Evolutionary conservation across 1,140 invertebrate species (phyloP).

Genomic region (Trypoxylus dichotomus): DNA sequence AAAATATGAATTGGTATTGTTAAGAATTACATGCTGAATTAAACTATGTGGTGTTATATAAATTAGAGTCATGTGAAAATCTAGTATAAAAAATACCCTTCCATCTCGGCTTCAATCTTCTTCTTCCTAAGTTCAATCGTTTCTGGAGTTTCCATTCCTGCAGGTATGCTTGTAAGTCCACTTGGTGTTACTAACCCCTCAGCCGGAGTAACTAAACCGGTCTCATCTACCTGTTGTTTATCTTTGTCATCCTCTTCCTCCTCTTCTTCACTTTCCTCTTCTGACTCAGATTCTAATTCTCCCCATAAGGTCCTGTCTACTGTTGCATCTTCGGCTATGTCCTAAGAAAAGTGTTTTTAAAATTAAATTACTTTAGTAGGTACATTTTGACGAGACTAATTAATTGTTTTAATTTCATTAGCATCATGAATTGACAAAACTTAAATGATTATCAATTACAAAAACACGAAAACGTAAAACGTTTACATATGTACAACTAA

Average conservation of each 20-base stretch:
- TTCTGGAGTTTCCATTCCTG: conserved; percentile 96
- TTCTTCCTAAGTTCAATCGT: conserved; percentile 97
- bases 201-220: conserved; percentile 75
- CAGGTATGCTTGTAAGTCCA: conserved; percentile 91
- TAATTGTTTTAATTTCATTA: too few relatives aligned
- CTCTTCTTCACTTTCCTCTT: conserved; percentile 87
- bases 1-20: too few relatives aligned
- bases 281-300: conserved; percentile 94
- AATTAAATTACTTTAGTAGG: not conserved
- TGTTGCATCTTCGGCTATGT: conserved; percentile 81
- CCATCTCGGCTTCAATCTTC: conserved; percentile 96
- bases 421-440: too few relatives aligned
- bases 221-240: conserved; percentile 58
- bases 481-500: too few relatives aligned
- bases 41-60: not conserved
- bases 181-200: conserved; percentile 94
- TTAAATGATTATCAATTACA: too few relatives aligned
- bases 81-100: conserved; percentile 68
- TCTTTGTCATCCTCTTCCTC: conserved; percentile 79
- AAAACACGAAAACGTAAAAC: too few relatives aligned
- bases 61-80: not conserved
- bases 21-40: not conserved
- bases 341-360: conserved; percentile 50
- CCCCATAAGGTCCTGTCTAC: conserved; percentile 95
- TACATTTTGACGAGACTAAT: not conserved